Base-by-base conservation (phyloP, 2,888 invertebrate species). In the Drosophila mimica region DNA sequence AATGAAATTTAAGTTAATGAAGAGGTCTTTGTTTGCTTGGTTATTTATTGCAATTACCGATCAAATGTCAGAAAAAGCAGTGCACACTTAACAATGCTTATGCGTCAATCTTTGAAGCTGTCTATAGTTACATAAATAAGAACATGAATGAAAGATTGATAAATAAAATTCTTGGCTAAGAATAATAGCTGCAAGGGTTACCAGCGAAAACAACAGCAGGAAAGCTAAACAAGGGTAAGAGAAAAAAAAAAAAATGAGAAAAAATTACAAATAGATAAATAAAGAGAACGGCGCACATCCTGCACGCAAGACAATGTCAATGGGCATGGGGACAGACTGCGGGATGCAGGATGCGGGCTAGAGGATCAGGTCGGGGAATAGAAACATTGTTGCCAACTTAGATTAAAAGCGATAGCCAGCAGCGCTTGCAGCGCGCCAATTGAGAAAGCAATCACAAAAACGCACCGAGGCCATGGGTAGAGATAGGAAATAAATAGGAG, bases 371-470 rank as follows among this genome's bases (percentile, higher is more conserved):
- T 57, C 58, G 49, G 59, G 38, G 54, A 49, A 31, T 43, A 70
- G 53, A 75, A 62, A 83, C 81, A 73, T 79, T 87, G 82, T 87
- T 80, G 76, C 80, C 81, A 87, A 84, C 83, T 84, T 82, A 70
- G 79, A 84, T 84, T 88, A 76, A 78, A 84, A 79, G 82, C 76
- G 83, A 84, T 81, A 71, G 81, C 82, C 76, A 76, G 67, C 75
- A 83, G 68, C 60, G 80, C 75, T 83, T 70, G 71, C 68, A 68
- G 74, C 82, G 72, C 70, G 74, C 69, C 81, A 84, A 84, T 87
- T 78, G 82, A 82, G 80, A 87, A 83, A 76, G 87, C 84, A 87
- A 84, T 87, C 82, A 81, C 63, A 72, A 82, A 73, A 78, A 70
- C 63, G 66, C 76, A 79, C 67, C 53, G 59, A 53, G 67, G 66